Conservation (phyloP, 2,113 vertebrate species). For the Zosterops lateralis region DNA sequence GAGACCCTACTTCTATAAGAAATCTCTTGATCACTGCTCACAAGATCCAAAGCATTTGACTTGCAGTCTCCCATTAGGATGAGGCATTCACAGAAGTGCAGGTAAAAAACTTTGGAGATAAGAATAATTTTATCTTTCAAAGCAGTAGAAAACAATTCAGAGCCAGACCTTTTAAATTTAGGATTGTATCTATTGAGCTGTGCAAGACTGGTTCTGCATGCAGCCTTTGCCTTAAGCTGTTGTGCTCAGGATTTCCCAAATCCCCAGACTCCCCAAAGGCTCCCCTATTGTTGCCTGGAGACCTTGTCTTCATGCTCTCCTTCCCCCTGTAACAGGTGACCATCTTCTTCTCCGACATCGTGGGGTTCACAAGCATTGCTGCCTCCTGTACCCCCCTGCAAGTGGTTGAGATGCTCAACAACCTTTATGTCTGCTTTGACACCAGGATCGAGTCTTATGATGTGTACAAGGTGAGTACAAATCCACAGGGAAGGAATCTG, state of each 20-base stretch:
- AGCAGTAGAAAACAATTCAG: neutral
- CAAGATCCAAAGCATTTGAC: neutral
- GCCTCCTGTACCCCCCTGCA: conserved; percentile 87
- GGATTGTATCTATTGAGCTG: neutral
- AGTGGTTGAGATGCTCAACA: conserved; percentile 90
- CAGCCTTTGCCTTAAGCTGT: neutral
- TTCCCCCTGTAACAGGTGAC: conserved; percentile 75
- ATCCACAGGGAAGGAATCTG: neutral
- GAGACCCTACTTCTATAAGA: neutral
- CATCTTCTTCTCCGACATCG: conserved; percentile 89
- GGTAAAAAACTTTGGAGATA: neutral
- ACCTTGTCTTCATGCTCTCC: neutral
- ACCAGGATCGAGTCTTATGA: conserved; percentile 86
- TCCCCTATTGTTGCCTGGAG: neutral
- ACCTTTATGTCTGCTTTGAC: conserved; percentile 87
- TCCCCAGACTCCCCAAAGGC: neutral
- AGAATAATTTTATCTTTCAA: neutral
- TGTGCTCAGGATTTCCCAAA: neutral
- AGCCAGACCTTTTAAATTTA: neutral
- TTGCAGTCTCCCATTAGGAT: neutral
- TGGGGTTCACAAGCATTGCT: conserved; percentile 87
- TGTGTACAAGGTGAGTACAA: conserved; percentile 83
- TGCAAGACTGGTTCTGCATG: accelerated
- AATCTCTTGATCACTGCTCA: neutral
- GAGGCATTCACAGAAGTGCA: neutral